Percentiles rank a stretch among this genome's conserved stretches.
These are phyloP conservation scores for Rhodinocichla rosea DNA, from an alignment of 2,113 vertebrate genomes.

Conservation along the genomic window DNA sequence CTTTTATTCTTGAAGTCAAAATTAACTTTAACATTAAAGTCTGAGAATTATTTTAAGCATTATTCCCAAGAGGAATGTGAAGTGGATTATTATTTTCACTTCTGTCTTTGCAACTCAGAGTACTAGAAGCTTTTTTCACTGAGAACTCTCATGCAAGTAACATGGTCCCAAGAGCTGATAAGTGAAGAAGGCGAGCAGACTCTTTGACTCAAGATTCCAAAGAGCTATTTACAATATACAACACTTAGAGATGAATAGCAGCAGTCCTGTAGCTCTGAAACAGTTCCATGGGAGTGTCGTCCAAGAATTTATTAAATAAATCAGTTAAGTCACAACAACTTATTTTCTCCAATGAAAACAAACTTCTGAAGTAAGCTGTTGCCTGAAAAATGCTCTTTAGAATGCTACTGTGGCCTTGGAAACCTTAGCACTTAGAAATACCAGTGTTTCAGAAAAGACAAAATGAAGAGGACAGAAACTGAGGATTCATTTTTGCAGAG, in stretches of 20 bases:
- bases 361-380: neutral
- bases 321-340: neutral
- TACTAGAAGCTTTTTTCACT: neutral
- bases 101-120: neutral
- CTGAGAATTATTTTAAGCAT: neutral
- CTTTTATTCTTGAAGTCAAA: neutral
- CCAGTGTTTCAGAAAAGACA: neutral
- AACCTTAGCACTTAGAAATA: neutral
- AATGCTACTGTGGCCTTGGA: neutral
- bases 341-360: neutral
- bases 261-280: neutral
- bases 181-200: neutral
- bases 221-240: neutral
- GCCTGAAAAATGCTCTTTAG: neutral
- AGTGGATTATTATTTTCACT: neutral
- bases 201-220: neutral
- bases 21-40: neutral
- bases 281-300: neutral
- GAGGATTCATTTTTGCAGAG: neutral
- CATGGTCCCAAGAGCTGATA: neutral
- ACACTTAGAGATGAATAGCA: neutral
- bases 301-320: neutral
- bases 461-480: neutral
- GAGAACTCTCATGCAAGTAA: neutral
- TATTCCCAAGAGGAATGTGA: neutral